phyloP scores from a whole-genome alignment of 2,888 invertebrate genomes.

The Eremobia ochroleuca region DNA sequence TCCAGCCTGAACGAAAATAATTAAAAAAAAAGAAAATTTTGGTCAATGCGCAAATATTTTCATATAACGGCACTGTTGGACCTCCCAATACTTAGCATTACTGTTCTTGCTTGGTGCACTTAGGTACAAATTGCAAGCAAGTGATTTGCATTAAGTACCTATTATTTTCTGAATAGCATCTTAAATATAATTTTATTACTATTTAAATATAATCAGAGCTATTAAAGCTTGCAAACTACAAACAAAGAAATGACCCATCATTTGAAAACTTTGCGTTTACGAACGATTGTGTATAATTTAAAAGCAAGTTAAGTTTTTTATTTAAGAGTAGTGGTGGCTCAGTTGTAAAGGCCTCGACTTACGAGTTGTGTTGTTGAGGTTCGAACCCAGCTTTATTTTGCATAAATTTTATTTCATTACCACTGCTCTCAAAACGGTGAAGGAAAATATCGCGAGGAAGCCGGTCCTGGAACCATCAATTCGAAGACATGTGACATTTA shows the following conservation, averaged over 20 bases:
- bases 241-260: conserved; percentile 11
- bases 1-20: conserved; percentile 7
- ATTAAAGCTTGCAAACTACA: conserved; percentile 26
- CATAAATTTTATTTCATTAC: neutral
- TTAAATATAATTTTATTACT: conserved; percentile 32
- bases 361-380: neutral
- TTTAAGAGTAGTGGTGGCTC: no score
- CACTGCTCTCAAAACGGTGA: neutral
- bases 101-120: neutral
- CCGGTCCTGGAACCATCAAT: neutral
- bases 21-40: neutral
- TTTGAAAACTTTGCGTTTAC: conserved; percentile 11
- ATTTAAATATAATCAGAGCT: conserved; percentile 30
- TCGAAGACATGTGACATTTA: neutral
- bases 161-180: conserved; percentile 21
- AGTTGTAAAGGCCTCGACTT: no score
- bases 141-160: conserved; percentile 36
- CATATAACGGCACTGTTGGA: neutral
- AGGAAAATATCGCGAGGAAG: neutral
- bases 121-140: conserved; percentile 15
- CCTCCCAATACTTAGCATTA: neutral
- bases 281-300: neutral
- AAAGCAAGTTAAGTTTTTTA: neutral
- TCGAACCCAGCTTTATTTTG: neutral
- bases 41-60: conserved; percentile 4